Percentiles rank a stretch among this genome's conserved stretches.
Conservation (phyloP, 2,113 vertebrate genomes). For the Ifrita kowaldi region DNA sequence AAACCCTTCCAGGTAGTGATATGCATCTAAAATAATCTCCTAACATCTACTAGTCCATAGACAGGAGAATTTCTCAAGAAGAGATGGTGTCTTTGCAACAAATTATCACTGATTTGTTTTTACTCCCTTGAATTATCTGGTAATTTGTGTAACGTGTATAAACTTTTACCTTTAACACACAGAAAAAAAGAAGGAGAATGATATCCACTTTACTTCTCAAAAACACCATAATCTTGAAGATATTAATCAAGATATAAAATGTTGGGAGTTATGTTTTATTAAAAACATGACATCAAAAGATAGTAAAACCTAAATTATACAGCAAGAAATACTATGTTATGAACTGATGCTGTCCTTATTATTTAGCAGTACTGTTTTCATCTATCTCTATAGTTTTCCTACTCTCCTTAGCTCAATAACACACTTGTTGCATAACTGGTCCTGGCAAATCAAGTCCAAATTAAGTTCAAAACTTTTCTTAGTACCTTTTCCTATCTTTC, state of each 20-base stretch:
- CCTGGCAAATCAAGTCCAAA: not conserved
- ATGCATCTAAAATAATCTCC: not conserved
- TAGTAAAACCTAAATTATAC: not conserved
- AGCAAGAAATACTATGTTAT: not conserved
- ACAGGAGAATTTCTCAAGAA: not conserved
- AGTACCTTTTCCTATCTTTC: not conserved
- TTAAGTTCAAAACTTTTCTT: not conserved
- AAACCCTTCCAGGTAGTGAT: not conserved
- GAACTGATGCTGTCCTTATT: not conserved
- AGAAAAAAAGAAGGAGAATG: not conserved
- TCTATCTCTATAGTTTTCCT: not conserved
- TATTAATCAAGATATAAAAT: not conserved
- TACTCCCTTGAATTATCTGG: not conserved
- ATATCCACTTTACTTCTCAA: not conserved
- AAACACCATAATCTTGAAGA: not conserved
- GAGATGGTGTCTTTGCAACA: not conserved
- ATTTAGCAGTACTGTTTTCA: not conserved
- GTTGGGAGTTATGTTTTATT: not conserved
- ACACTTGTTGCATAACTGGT: not conserved
- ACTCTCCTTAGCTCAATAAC: not conserved
- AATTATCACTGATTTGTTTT: not conserved
- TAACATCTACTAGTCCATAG: not conserved
- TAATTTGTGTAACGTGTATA: not conserved
- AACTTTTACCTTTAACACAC: not conserved
- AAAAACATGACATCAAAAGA: not conserved